Conservation (phyloP, 2,797 vertebrate genomes). For the Apogon hyalosoma region DNA sequence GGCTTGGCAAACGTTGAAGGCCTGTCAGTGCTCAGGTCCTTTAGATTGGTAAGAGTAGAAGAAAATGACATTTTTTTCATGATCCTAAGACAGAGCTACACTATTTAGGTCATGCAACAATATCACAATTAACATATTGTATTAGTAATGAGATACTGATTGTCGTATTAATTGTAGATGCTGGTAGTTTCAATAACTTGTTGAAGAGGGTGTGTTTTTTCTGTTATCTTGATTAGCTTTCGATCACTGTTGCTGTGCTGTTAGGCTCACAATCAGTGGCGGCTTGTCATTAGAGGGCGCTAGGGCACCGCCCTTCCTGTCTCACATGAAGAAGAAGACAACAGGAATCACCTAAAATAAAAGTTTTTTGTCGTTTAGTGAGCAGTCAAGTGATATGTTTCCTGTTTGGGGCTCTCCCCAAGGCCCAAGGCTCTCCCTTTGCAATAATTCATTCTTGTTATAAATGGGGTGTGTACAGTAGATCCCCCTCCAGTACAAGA, state of each 20-base stretch:
- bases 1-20: constrained; percentile 94
- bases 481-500: too few relatives aligned
- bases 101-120: not conserved
- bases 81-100: not conserved
- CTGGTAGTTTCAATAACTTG: constrained; percentile 27
- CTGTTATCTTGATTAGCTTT: constrained; percentile 19
- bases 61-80: not conserved
- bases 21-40: constrained; percentile 95
- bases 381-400: too few relatives aligned
- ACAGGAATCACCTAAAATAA: too few relatives aligned
- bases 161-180: too few relatives aligned
- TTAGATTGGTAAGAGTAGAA: constrained; percentile 90
- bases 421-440: too few relatives aligned
- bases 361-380: too few relatives aligned
- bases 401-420: too few relatives aligned
- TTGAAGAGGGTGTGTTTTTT: constrained; percentile 19
- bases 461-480: too few relatives aligned
- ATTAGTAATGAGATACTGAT: constrained; percentile 26
- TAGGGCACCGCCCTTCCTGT: too few relatives aligned
- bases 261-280: not conserved
- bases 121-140: constrained; percentile 3
- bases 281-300: too few relatives aligned
- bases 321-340: too few relatives aligned
- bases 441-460: too few relatives aligned
- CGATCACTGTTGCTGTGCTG: constrained; percentile 8